Conservation (phyloP, 1,140 invertebrate genomes). For the Cydia splendana region DNA sequence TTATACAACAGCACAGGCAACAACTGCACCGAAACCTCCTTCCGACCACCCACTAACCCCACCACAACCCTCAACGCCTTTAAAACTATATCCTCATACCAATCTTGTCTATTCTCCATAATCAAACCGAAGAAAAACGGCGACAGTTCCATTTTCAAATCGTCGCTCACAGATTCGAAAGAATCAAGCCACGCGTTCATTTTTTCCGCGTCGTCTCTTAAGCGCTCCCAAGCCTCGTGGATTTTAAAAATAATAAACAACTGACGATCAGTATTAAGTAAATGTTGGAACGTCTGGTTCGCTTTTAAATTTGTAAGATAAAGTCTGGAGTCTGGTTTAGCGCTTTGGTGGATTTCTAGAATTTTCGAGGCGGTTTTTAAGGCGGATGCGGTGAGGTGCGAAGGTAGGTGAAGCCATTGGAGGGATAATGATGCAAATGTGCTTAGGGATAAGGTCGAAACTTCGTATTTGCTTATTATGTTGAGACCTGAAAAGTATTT, state of each 20-base stretch:
- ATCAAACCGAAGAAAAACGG: slow-evolving; percentile 61
- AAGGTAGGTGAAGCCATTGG: slow-evolving; percentile 62
- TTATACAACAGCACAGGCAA: slow-evolving; percentile 66
- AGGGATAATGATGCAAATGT: slow-evolving; percentile 53
- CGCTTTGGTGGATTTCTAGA: slow-evolving; percentile 52
- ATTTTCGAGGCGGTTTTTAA: slow-evolving; percentile 62
- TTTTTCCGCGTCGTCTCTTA: slow-evolving; percentile 58
- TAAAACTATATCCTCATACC: slow-evolving; percentile 50
- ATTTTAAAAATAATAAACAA: slow-evolving; percentile 57
- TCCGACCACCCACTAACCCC: slow-evolving; percentile 51
- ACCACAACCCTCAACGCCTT: slow-evolving; percentile 51
- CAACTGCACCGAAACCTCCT: slow-evolving; percentile 60
- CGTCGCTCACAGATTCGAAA: slow-evolving; percentile 45
- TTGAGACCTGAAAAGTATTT: slow-evolving; percentile 57
- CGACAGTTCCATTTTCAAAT: slow-evolving; percentile 55
- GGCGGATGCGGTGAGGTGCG: slow-evolving; percentile 60
- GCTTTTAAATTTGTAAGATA: slow-evolving; percentile 61
- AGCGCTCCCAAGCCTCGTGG: slow-evolving; percentile 57
- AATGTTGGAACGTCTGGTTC: slow-evolving; percentile 58
- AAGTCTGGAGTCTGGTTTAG: slow-evolving; percentile 48
- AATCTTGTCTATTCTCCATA: slow-evolving; percentile 48
- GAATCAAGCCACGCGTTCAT: slow-evolving; percentile 57
- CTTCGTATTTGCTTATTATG: slow-evolving; percentile 65
- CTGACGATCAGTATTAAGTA: slow-evolving; percentile 56
- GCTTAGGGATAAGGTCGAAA: slow-evolving; percentile 44